phyloP scores from a whole-genome alignment of 2,888 invertebrate genomes.

The Spatulosminthurus flaviceps region DNA sequence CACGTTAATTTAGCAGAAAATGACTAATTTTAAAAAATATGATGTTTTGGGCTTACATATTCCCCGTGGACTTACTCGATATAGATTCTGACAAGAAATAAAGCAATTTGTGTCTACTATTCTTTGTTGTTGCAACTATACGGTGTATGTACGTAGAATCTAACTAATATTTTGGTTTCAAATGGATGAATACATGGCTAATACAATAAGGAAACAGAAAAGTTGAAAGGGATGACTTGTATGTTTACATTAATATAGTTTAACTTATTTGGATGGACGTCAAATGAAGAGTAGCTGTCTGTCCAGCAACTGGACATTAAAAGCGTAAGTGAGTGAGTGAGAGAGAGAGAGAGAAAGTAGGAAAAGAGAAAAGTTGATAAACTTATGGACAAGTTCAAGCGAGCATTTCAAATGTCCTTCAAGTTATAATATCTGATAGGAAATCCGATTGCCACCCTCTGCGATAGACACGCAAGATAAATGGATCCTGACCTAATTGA shows the following conservation, averaged over 20 bases:
- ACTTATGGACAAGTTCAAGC: conserved; percentile 18
- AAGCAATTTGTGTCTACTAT: too few relatives aligned
- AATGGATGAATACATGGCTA: too few relatives aligned
- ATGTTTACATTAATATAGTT: conserved; percentile 18
- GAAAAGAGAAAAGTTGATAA: conserved; percentile 10
- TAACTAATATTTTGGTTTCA: too few relatives aligned
- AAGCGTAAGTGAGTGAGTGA: background rate
- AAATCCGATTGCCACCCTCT: conserved; percentile 35
- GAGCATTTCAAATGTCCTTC: conserved; percentile 10
- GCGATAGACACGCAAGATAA: conserved; percentile 38
- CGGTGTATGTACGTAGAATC: too few relatives aligned
- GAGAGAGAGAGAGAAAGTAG: background rate
- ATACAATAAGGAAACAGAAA: too few relatives aligned
- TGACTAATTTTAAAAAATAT: too few relatives aligned
- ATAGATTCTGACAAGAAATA: too few relatives aligned
- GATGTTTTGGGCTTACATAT: too few relatives aligned
- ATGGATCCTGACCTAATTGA: conserved; percentile 41
- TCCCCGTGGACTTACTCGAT: too few relatives aligned
- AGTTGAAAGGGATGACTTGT: conserved; percentile 16
- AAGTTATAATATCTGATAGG: conserved; percentile 19
- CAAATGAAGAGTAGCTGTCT: background rate
- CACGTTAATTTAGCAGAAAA: too few relatives aligned
- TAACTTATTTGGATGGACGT: background rate
- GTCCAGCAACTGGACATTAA: background rate
- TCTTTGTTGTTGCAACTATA: too few relatives aligned